Evolutionary conservation across 2,113 vertebrate species (phyloP).

Genomic region (Columba livia): DNA sequence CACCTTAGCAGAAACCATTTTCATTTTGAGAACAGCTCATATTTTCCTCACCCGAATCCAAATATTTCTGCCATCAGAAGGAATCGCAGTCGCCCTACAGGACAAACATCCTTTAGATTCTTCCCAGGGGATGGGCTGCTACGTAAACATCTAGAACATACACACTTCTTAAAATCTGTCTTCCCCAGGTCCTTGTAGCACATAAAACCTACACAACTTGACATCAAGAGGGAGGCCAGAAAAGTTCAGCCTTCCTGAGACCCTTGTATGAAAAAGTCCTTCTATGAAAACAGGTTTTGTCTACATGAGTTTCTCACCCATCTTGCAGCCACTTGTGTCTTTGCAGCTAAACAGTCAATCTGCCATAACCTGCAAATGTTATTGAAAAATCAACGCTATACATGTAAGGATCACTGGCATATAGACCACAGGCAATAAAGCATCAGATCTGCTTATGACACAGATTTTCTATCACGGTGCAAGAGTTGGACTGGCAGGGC

Average conservation of each 20-base stretch:
- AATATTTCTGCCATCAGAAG: not conserved
- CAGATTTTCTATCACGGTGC: not conserved
- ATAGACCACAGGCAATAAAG: not conserved
- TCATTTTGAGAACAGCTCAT: not conserved
- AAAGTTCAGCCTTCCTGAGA: not conserved
- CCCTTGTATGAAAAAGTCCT: not conserved
- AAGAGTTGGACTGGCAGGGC: not conserved
- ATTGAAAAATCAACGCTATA: not conserved
- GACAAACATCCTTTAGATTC: not conserved
- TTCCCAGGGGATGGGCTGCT: not conserved
- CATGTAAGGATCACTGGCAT: not conserved
- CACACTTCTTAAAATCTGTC: not conserved
- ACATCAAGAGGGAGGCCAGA: not conserved
- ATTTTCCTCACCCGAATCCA: not conserved
- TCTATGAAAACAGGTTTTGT: not conserved
- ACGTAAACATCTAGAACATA: not conserved
- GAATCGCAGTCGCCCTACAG: not conserved
- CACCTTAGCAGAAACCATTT: not conserved
- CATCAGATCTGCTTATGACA: not conserved
- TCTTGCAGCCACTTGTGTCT: not conserved
- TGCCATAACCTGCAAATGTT: not conserved
- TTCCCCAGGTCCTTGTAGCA: not conserved
- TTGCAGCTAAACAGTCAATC: not conserved
- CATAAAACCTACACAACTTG: not conserved
- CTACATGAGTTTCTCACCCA: not conserved